Percentiles rank a stretch among this genome's conserved stretches.
Conservation (phyloP, 2,888 invertebrate species). For the Morinoia aosen region DNA sequence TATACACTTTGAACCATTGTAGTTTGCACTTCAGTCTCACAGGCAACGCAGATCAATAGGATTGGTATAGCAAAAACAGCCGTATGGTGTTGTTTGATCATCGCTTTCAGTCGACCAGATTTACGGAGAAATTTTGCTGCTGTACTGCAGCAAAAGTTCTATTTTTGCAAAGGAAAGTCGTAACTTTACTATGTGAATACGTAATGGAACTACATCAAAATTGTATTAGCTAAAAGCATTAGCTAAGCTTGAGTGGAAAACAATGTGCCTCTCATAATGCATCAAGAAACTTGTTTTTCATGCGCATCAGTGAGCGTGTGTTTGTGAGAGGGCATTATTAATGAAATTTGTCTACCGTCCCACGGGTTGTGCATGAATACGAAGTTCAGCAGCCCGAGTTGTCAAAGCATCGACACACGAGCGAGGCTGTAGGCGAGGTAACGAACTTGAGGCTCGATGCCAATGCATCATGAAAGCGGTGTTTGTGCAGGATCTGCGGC, state of each 20-base stretch:
- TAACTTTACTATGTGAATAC: not conserved
- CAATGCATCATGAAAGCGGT: not conserved
- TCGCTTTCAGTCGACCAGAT: not conserved
- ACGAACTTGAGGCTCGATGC: not conserved
- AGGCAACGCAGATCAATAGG: not conserved
- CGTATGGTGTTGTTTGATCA: not conserved
- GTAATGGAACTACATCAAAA: not conserved
- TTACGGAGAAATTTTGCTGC: not conserved
- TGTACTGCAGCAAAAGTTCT: not conserved
- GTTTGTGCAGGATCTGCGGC: not conserved
- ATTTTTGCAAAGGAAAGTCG: not conserved
- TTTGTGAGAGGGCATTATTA: not conserved
- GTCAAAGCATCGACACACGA: not conserved
- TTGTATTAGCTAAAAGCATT: not conserved
- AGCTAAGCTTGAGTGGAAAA: not conserved
- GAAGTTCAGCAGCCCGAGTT: not conserved
- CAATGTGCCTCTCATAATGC: not conserved
- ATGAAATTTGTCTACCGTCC: not conserved
- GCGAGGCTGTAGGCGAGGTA: not conserved
- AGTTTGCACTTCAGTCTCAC: not conserved
- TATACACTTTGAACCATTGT: not conserved
- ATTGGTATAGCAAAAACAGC: too few relatives aligned
- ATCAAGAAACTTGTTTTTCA: not conserved
- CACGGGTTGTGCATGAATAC: not conserved
- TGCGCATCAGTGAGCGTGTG: too few relatives aligned